These are phyloP conservation scores for Melanargia galathea DNA, from an alignment of 2,888 invertebrate genomes.

Conservation along the genomic window DNA sequence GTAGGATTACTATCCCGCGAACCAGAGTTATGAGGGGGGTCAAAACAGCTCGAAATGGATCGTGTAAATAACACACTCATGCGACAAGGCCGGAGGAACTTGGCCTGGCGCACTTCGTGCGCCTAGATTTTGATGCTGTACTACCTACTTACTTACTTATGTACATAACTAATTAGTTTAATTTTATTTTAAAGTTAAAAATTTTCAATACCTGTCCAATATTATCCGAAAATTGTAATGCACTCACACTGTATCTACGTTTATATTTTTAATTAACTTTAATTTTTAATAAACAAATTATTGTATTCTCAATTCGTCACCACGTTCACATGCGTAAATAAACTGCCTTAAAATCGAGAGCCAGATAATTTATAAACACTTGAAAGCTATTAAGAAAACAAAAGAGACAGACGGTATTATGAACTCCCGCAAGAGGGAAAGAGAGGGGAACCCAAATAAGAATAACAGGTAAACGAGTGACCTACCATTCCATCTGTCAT, in stretches of 20 bases:
- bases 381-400: constrained; percentile 24
- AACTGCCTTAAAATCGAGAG: constrained; percentile 24
- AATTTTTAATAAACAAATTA: background rate
- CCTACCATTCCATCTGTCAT: constrained; percentile 3
- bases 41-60: no score
- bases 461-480: constrained; percentile 37
- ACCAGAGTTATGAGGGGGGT: no score
- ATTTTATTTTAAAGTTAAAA: no score
- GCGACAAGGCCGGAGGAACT: no score
- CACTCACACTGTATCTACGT: background rate
- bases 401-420: constrained; percentile 24
- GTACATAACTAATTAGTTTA: no score
- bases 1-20: no score
- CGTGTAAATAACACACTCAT: no score
- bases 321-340: constrained; percentile 16
- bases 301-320: background rate
- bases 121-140: no score
- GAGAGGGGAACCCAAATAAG: constrained; percentile 31
- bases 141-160: no score
- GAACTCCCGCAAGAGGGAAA: constrained; percentile 11
- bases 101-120: no score
- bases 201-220: background rate
- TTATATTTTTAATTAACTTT: background rate
- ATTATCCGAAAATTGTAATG: background rate
- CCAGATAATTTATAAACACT: constrained; percentile 31